These are phyloP conservation scores for Cynopterus brachyotis DNA, from an alignment of 2,113 vertebrate species.

Conservation along the genomic window DNA sequence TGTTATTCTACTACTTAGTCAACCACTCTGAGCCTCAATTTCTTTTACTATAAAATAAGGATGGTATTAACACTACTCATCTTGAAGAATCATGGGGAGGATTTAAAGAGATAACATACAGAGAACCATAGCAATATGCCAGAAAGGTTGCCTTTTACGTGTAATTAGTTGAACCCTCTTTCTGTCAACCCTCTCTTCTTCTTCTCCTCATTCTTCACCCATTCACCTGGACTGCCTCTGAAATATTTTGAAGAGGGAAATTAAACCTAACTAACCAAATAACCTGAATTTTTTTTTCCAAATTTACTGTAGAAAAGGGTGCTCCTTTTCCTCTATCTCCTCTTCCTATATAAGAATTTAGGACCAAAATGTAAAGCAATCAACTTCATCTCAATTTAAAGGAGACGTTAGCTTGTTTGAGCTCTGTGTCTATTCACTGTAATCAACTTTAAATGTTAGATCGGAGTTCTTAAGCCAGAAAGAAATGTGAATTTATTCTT, in stretches of 20 bases:
- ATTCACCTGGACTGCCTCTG: not conserved
- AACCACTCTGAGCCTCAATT: not conserved
- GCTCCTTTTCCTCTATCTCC: not conserved
- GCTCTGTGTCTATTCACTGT: not conserved
- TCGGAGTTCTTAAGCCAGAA: constrained; percentile 38
- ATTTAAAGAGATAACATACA: not conserved
- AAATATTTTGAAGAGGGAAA: not conserved
- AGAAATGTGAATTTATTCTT: constrained; percentile 20
- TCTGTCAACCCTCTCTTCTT: not conserved
- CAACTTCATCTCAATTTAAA: constrained; percentile 35
- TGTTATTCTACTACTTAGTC: not conserved
- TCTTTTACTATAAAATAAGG: not conserved
- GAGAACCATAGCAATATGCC: not conserved
- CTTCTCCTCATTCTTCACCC: not conserved
- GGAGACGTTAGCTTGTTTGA: not conserved
- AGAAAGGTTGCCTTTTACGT: not conserved
- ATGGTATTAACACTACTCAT: not conserved
- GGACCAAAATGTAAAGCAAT: not conserved
- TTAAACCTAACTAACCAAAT: not conserved
- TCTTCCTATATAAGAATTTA: not conserved
- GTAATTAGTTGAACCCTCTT: not conserved
- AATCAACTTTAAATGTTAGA: not conserved
- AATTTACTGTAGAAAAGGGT: not conserved
- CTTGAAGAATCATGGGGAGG: not conserved
- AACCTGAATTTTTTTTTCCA: constrained; percentile 1